Percentiles rank a stretch among this genome's conserved stretches.
Conservation (phyloP, 2,797 vertebrate species). For the Hoplostethus atlanticus region DNA sequence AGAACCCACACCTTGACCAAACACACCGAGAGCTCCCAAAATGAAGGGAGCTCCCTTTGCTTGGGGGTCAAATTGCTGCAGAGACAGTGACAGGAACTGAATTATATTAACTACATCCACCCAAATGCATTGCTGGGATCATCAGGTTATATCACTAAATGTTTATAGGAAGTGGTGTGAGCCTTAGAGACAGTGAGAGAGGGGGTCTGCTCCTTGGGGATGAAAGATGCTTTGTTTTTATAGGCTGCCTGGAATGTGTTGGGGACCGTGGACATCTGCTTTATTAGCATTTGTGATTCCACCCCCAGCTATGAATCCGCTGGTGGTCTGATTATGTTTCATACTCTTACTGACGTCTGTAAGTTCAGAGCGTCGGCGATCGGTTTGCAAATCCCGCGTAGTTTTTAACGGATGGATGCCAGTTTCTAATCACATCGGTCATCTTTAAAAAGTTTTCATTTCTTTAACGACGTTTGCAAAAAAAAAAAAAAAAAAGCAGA, state of each 20-base stretch:
- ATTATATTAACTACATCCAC: neutral
- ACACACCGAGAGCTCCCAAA: slow-evolving; percentile 58
- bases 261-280: slow-evolving; percentile 84
- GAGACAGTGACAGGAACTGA: slow-evolving; percentile 26
- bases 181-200: slow-evolving; percentile 60
- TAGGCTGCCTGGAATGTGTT: slow-evolving; percentile 84
- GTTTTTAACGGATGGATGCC: neutral
- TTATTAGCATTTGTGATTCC: slow-evolving; percentile 85
- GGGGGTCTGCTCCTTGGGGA: slow-evolving; percentile 60
- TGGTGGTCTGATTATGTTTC: slow-evolving; percentile 82
- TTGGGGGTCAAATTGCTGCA: slow-evolving; percentile 53
- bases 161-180: slow-evolving; percentile 69
- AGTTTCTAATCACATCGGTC: neutral
- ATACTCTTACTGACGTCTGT: slow-evolving; percentile 59
- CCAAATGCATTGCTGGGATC: neutral
- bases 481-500: slow-evolving; percentile 20
- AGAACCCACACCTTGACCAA: slow-evolving; percentile 74
- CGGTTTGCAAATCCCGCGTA: neutral
- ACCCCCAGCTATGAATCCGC: slow-evolving; percentile 79
- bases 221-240: slow-evolving; percentile 84
- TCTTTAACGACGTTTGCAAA: neutral
- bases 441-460: neutral
- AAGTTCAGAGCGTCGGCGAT: slow-evolving; percentile 25
- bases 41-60: slow-evolving; percentile 29
- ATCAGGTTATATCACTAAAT: slow-evolving; percentile 52